These are phyloP conservation scores for Rynchops niger DNA, from an alignment of 2,113 vertebrate species.

Conservation along the genomic window DNA sequence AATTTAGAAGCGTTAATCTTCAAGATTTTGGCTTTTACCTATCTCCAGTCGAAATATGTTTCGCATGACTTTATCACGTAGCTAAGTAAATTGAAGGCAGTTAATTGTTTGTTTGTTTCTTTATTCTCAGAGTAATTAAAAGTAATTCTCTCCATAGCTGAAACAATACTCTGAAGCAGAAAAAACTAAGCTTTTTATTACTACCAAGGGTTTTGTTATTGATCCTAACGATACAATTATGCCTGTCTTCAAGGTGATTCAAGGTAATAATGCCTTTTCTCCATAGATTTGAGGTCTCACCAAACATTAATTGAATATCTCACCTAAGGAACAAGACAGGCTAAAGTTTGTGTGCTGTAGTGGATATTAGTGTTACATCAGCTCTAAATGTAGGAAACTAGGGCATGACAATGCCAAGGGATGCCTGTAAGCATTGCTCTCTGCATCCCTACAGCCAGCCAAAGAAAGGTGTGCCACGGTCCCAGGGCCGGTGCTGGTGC, in stretches of 20 bases:
- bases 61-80: neutral
- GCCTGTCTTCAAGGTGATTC: neutral
- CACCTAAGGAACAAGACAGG: neutral
- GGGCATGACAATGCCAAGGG: neutral
- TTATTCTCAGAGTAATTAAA: conserved; percentile 50
- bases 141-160: conserved; percentile 28
- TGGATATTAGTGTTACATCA: neutral
- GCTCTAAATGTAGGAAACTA: neutral
- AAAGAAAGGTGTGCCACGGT: neutral
- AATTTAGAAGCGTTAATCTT: neutral
- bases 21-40: conserved; percentile 23
- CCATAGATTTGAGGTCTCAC: neutral
- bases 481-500: no score
- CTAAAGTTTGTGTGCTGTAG: neutral
- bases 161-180: neutral
- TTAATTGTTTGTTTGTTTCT: conserved; percentile 48
- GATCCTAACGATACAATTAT: conserved; percentile 7
- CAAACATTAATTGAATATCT: conserved; percentile 3
- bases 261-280: conserved; percentile 20
- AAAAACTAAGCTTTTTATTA: conserved; percentile 3
- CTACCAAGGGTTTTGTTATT: conserved; percentile 14
- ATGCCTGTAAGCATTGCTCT: neutral
- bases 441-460: neutral
- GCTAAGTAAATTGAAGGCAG: neutral
- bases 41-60: conserved; percentile 16